A percentile compares a stretch with the other conserved stretches of the same genome.
These are phyloP conservation scores for Leptodactylus fuscus DNA, from an alignment of 2,113 vertebrate genomes.

Conservation along the genomic window DNA sequence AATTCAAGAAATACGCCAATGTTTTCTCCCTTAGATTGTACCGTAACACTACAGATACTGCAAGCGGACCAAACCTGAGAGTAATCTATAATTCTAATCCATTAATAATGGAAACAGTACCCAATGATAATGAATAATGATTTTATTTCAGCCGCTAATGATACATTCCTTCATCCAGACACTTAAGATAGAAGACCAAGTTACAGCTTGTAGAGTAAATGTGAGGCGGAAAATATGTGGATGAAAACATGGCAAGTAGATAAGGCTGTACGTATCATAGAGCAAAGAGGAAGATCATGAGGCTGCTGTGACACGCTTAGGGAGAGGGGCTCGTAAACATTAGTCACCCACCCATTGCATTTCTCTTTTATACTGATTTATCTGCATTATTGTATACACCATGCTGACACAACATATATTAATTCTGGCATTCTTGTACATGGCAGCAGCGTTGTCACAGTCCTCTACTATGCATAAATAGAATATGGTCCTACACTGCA, in stretches of 20 bases:
- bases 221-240: background rate
- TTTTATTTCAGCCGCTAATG: background rate
- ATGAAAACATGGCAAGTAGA: background rate
- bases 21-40: background rate
- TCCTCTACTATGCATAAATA: too few species aligned
- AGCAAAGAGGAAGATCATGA: too few species aligned
- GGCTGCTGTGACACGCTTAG: too few species aligned
- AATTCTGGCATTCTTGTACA: too few species aligned
- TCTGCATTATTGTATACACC: too few species aligned
- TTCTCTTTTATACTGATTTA: too few species aligned
- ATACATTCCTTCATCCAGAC: background rate
- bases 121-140: conserved; percentile 15
- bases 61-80: background rate
- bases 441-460: too few species aligned
- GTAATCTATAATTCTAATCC: background rate
- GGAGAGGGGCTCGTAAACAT: too few species aligned
- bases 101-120: background rate
- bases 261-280: too few species aligned
- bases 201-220: background rate
- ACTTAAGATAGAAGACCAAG: background rate
- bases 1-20: background rate
- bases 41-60: background rate
- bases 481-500: too few species aligned
- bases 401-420: too few species aligned
- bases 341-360: too few species aligned